Base-by-base conservation (phyloP, 2,797 vertebrate genomes). In the Philypnodon macrostomus region DNA sequence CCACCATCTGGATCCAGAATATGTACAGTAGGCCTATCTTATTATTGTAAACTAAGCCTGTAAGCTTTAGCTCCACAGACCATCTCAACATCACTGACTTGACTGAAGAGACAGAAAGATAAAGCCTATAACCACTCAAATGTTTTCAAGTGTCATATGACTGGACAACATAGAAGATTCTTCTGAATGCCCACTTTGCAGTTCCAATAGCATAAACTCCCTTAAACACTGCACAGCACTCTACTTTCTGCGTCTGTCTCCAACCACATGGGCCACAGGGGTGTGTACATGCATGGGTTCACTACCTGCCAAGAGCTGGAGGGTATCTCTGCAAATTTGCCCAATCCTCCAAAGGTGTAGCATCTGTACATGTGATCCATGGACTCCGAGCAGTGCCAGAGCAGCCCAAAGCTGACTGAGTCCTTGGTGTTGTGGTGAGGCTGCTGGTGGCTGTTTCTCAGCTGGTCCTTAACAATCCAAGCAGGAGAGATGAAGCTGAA, bases 291-390 rank as follows among this genome's bases (percentile, higher is more conserved):
- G 24, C 9, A 19, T 41, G 35, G 19, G 32, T 26, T 26, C 16
- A 18, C 13, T 87, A 94, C 94, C 94, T 95, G 94, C 94, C 94
- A 95, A 45, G 93, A 93, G 61, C 91, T 90, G 66, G 94, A 95
- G n/a, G 93, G 92, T 70, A 95, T 95, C 71, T 93, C 90, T 10
- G 89, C 87, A 72, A 95, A 94, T 76, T 65, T 89, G 3, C 90
- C 92, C 57, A 93, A 78, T 19, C 92, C 91, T n/a, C 89, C 89
- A 62, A 93, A 90, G 63, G 90, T 89, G 88, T 92, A 92, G 80
- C 93, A 95, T 37, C 86, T 73, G 77, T 88, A 89, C 86, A 86
- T 85, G 53, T 83, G 90, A 54, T 89, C 89, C 79, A 84, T 63
- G 61, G 90, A 87, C 67, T 91, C 91, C 3, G 93, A 80, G 89